These are phyloP conservation scores for Meghimatium bilineatum DNA, from an alignment of 2,888 invertebrate genomes.

Conservation along the genomic window DNA sequence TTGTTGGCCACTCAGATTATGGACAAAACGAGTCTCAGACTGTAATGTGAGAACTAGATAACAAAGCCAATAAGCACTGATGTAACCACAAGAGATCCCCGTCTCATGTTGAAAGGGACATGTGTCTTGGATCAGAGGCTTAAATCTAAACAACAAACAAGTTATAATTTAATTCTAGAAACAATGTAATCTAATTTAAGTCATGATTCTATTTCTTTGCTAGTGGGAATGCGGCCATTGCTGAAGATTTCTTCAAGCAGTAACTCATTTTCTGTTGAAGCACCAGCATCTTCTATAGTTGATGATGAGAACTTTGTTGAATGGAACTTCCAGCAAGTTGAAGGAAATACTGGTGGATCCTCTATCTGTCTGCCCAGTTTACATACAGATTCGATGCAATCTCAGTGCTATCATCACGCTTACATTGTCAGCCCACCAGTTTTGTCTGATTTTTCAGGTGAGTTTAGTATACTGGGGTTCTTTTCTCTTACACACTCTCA, in stretches of 20 bases:
- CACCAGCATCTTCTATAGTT: neutral
- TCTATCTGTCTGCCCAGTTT: conserved; percentile 43
- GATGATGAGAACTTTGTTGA: conserved; percentile 44
- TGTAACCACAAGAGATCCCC: too few species aligned
- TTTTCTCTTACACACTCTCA: too few species aligned
- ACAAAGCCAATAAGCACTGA: too few species aligned
- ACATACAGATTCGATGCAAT: conserved; percentile 17
- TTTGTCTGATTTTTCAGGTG: conserved; percentile 47
- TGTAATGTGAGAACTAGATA: too few species aligned
- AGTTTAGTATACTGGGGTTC: too few species aligned
- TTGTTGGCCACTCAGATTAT: too few species aligned
- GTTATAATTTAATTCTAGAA: neutral
- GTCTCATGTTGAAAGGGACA: too few species aligned
- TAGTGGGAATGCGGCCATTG: conserved; percentile 34
- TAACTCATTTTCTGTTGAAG: neutral
- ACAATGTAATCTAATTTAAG: neutral
- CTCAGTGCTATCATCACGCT: conserved; percentile 34
- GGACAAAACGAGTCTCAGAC: too few species aligned
- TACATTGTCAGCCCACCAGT: conserved; percentile 41
- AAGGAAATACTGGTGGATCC: neutral
- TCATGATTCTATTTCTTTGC: neutral
- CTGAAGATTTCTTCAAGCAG: neutral
- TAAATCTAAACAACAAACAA: too few species aligned
- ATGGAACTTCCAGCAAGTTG: conserved; percentile 38
- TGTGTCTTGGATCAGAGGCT: too few species aligned